Percentiles rank a stretch among this genome's conserved stretches.
Conservation (phyloP, 1,140 invertebrate species). For the Oryctes rhinoceros region DNA sequence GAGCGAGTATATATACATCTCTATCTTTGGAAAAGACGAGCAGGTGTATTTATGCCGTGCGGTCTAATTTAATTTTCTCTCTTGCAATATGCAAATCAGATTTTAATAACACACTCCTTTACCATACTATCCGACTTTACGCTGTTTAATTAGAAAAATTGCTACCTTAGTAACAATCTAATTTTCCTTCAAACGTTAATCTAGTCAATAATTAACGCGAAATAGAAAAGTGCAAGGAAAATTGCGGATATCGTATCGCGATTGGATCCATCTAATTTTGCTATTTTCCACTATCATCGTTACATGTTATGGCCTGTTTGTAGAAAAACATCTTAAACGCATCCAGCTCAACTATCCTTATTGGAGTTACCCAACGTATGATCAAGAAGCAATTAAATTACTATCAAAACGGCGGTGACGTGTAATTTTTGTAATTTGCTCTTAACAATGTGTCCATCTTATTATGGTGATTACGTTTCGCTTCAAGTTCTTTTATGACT, state of each 20-base stretch:
- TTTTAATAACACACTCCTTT: neutral
- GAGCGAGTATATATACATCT: too few relatives aligned
- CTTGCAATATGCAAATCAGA: neutral
- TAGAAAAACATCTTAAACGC: too few relatives aligned
- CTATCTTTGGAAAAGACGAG: too few relatives aligned
- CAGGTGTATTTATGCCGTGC: neutral
- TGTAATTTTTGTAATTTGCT: neutral
- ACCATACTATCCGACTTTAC: neutral
- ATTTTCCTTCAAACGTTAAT: neutral
- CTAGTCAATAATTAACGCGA: too few relatives aligned
- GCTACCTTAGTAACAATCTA: neutral
- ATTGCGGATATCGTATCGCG: too few relatives aligned
- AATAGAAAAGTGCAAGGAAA: too few relatives aligned
- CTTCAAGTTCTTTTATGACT: neutral
- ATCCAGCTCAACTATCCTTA: too few relatives aligned
- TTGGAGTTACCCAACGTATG: neutral
- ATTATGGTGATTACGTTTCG: neutral
- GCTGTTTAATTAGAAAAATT: constrained; percentile 5
- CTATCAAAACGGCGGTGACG: neutral
- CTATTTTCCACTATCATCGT: too few relatives aligned
- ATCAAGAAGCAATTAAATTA: neutral
- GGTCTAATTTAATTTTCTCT: neutral
- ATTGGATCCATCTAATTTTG: too few relatives aligned
- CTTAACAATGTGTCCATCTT: neutral
- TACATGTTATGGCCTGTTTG: too few relatives aligned